Evolutionary conservation across 2,113 vertebrate genomes (phyloP), one percentile per base, ranked within the genome.

Genomic region (Notothenia rossii): DNA sequence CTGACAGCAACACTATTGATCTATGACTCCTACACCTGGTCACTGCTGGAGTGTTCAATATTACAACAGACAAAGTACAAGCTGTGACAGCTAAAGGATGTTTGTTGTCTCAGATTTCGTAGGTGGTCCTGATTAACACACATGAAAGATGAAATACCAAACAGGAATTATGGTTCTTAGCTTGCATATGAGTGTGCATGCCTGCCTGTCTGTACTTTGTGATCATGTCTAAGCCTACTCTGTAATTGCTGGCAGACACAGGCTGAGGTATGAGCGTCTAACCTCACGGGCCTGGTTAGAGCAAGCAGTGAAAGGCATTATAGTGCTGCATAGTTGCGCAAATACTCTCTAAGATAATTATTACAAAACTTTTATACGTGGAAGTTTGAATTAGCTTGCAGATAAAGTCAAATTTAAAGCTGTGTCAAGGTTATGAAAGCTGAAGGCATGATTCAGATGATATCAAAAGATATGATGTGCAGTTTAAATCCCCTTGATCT

Each of bases 71-170:
- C 11, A 7, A 17, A 13, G 51, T 2, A 0, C 79, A 81, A 46
- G 51, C 72, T 80, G 72, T 43, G 75, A 60, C 75, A 22, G 60
- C 20, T 1, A 7, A 46, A n/a, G 29, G 17, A 3, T 66, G 75
- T 83, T 77, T 84, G 53, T 82, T 81, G 72, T 77, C 51, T 72
- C 75, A 58, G 48, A 53, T 5, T 50, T 61, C 72, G 22, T 63
- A 61, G 84, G 79, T 74, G 60, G 55, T 78, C 74, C 76, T 66
- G 78, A 46, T 73, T 79, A 85, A 87, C 86, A 84, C 74, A 59
- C 67, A 79, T 15, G n/a, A 71, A 74, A 71, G 75, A 72, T 74
- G 49, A 74, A 61, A 49, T 64, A 59, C 46, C 59, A 84, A 54
- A 69, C 45, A 73, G 58, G 70, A 81, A 78, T 78, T 10, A 59